A percentile compares a stretch with the other conserved stretches of the same genome.
Evolutionary conservation across 2,113 vertebrate genomes (phyloP).

Genomic region (Pyxicephalus adspersus): DNA sequence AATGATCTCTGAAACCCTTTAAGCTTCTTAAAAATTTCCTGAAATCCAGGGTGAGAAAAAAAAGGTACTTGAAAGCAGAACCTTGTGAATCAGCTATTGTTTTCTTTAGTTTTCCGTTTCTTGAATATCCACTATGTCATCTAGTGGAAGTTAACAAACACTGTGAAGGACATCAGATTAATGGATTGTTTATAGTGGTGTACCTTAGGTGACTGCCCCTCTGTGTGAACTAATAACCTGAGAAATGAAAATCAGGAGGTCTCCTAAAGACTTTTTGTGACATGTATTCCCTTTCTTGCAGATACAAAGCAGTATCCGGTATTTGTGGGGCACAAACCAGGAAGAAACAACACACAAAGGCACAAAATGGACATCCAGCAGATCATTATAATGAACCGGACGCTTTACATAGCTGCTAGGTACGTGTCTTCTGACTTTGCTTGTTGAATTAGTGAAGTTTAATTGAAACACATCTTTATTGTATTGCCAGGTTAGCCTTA

Average conservation of each 20-base stretch:
- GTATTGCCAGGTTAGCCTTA: no score
- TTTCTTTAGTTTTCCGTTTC: constrained; percentile 28
- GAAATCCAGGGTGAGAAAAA: constrained; percentile 62
- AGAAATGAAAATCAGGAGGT: background rate
- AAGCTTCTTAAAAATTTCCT: constrained; percentile 64
- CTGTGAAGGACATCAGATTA: constrained; percentile 1
- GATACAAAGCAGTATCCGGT: constrained; percentile 98
- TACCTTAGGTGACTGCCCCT: background rate
- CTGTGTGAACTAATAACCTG: background rate
- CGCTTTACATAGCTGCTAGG: constrained; percentile 93
- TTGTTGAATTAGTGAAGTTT: no score
- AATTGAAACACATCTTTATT: no score
- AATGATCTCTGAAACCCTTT: constrained; percentile 22
- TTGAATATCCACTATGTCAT: constrained; percentile 44
- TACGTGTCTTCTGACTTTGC: constrained; percentile 63
- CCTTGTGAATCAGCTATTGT: constrained; percentile 58
- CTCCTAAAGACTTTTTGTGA: background rate
- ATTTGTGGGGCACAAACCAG: constrained; percentile 98
- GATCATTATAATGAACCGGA: constrained; percentile 93
- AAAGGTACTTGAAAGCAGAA: constrained; percentile 62
- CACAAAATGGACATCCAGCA: constrained; percentile 97
- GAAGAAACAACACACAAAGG: constrained; percentile 93
- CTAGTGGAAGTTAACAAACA: constrained; percentile 12
- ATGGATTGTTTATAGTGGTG: background rate
- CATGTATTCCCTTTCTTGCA: constrained; percentile 63